Evolutionary conservation across 2,797 vertebrate species (phyloP), one percentile per base, ranked within the genome.

Genomic region (Mycteria americana): DNA sequence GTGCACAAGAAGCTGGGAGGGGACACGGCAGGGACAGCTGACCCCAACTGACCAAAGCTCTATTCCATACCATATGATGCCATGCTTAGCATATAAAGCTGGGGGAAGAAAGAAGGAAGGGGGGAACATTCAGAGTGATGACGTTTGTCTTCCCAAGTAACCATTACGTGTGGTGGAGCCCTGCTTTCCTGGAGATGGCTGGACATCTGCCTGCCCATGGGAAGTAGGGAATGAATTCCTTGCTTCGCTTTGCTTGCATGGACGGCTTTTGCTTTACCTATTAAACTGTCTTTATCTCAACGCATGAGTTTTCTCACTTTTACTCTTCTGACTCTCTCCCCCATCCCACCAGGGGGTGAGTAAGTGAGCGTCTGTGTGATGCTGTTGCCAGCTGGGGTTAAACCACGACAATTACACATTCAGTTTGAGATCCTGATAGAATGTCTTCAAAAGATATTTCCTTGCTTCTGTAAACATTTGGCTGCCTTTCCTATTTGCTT

Each of bases 81-180:
- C 57, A 60, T 37, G 35, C 16, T 37, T n/a, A 12, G 57, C 24
- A 6, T 27, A 37, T 27, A 60, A 18, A 60, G 5, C 24, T 60
- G 57, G n/a, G n/a, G 23, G 57, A 60, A 60, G n/a, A 37, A 37
- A 37, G 24, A 37, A 37, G n/a, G n/a, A 37, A 27, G 57, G 16
- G 56, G 33, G 6, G 33, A 4, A n/a, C 1, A 2, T 15, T 57
- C 3, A 6, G 33, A n/a, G 31, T 10, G 13, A 60, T 37, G 24
- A n/a, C 2, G 0, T 13, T 37, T 27, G 24, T 17, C 15, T 25
- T 35, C n/a, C 57, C n/a, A 27, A 12, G 24, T 60, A 37, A 37
- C n/a, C 16, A 1, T 60, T 37, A 60, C 0, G 2, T 5, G 0
- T 60, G n/a, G 37, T 37, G n/a, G n/a, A 60, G n/a, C n/a, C 57